A percentile compares a stretch with the other conserved stretches of the same genome.
Evolutionary conservation across 2,888 invertebrate species (phyloP).

Genomic region (Philhelius pedissequus): DNA sequence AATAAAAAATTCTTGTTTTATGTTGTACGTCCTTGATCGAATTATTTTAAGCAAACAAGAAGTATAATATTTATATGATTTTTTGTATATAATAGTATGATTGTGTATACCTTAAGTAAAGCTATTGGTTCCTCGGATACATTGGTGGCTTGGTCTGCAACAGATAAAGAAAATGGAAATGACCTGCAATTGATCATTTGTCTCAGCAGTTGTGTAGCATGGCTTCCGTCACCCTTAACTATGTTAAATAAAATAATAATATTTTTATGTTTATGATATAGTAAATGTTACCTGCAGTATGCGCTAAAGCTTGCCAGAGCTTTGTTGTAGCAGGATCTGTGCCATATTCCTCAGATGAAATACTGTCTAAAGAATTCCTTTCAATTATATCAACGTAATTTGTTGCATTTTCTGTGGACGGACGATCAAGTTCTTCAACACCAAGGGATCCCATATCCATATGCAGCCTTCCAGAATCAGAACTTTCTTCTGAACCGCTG

Average conservation of each 20-base stretch:
- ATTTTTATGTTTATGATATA: not conserved
- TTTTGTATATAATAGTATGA: too few species aligned
- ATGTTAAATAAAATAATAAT: conserved; percentile 62
- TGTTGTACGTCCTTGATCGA: too few species aligned
- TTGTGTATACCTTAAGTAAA: conserved; percentile 75
- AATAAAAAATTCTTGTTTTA: too few species aligned
- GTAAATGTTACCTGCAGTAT: conserved; percentile 75
- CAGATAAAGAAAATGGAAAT: conserved; percentile 84
- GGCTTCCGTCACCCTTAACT: conserved; percentile 82
- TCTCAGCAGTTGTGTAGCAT: conserved; percentile 87
- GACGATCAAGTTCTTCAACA: conserved; percentile 60
- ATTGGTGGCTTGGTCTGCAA: conserved; percentile 76
- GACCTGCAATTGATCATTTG: conserved; percentile 88
- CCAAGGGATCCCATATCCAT: conserved; percentile 83
- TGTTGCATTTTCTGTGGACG: conserved; percentile 38
- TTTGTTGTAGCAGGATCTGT: conserved; percentile 79
- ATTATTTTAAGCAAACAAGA: too few species aligned
- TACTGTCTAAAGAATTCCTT: conserved; percentile 76
- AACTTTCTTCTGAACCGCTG: conserved; percentile 80
- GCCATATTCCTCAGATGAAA: conserved; percentile 77
- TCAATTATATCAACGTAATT: conserved; percentile 69
- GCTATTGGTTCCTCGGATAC: conserved; percentile 77
- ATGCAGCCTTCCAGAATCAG: conserved; percentile 87
- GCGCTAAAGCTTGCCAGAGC: conserved; percentile 79
- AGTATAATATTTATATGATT: not conserved